These are phyloP conservation scores for Spinus pinus DNA, from an alignment of 2,797 vertebrate genomes.

Conservation along the genomic window DNA sequence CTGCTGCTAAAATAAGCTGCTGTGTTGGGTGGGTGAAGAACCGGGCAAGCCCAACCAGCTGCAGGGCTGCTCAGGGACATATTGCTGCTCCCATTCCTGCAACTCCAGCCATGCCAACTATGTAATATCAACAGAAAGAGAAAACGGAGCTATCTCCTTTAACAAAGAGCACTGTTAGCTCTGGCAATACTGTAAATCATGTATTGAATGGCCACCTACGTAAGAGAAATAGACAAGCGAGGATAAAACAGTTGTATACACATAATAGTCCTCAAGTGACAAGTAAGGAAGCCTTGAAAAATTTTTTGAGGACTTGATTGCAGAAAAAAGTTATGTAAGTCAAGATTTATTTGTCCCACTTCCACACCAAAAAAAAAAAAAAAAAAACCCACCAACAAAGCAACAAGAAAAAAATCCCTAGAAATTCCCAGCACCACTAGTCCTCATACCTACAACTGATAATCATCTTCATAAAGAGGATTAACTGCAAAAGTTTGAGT, in stretches of 20 bases:
- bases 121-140: background rate
- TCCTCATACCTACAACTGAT: background rate
- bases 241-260: background rate
- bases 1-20: background rate
- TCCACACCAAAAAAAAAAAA: background rate
- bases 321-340: background rate
- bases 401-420: background rate
- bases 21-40: background rate
- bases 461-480: background rate
- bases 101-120: fast-evolving
- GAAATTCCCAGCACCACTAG: background rate
- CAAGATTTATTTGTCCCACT: background rate
- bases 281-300: background rate
- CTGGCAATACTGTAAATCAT: background rate
- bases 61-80: background rate
- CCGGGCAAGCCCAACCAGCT: fast-evolving
- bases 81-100: fast-evolving
- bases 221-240: background rate
- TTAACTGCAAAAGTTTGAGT: background rate
- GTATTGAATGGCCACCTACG: background rate
- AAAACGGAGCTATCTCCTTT: background rate
- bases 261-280: background rate
- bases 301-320: background rate
- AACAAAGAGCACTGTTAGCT: background rate
- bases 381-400: background rate